Conservation (phyloP, 2,888 invertebrate genomes). For the Scaptomyza reducta region DNA sequence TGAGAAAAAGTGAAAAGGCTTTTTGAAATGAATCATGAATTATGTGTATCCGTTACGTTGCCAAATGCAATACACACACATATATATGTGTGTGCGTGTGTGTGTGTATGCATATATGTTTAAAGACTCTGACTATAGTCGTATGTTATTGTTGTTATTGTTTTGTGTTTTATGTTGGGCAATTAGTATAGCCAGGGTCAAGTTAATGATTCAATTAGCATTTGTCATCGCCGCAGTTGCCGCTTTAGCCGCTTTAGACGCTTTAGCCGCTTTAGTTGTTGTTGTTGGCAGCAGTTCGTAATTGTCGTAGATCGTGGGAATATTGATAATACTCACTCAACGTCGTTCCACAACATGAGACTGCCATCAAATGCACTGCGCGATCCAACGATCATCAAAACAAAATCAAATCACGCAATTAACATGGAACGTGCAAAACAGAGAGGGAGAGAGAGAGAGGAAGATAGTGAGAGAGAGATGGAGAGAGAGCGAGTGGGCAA, state of each 20-base stretch:
- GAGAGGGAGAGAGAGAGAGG: no score
- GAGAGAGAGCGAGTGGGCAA: no score
- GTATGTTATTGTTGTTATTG: slow-evolving; percentile 29
- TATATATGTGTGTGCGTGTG: slow-evolving; percentile 14
- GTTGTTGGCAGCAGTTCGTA: slow-evolving; percentile 44
- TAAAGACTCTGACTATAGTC: slow-evolving; percentile 28
- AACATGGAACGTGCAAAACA: background rate
- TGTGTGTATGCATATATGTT: no score
- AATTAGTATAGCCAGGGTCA: slow-evolving; percentile 71
- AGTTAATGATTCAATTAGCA: slow-evolving; percentile 76
- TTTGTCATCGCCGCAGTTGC: slow-evolving; percentile 61
- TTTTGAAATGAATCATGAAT: slow-evolving; percentile 30
- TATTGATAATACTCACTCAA: slow-evolving; percentile 58
- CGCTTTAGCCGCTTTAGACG: background rate
- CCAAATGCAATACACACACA: background rate
- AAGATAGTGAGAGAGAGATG: background rate
- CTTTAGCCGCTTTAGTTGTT: background rate
- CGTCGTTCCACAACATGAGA: slow-evolving; percentile 34
- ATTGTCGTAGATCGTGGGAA: slow-evolving; percentile 74
- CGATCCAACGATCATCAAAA: slow-evolving; percentile 23
- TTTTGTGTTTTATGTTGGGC: slow-evolving; percentile 67
- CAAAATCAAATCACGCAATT: slow-evolving; percentile 22
- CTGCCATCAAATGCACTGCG: slow-evolving; percentile 16
- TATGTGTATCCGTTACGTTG: slow-evolving; percentile 37
- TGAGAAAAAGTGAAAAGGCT: slow-evolving; percentile 49